Evolutionary conservation across 2,888 invertebrate species (phyloP), one percentile per base, ranked within the genome.

Genomic region (Ormia ochracea): DNA sequence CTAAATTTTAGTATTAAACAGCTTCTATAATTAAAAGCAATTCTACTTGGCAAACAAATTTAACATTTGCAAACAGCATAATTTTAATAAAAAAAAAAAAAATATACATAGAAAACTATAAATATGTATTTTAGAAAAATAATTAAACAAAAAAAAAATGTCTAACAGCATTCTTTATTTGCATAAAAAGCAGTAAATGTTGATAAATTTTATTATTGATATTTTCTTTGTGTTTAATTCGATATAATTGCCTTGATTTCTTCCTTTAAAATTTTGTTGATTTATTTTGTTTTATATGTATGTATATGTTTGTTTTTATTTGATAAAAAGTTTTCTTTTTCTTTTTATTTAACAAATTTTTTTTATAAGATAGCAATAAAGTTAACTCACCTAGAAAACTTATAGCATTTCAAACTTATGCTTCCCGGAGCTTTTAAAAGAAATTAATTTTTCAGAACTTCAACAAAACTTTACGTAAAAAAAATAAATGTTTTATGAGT

Each of bases 161-260:
- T 84, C 85, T 86, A 86, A 86, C 87, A 84, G 86, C 87, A 86
- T 87, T 73, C 21, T 50, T 26, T 52, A 31, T 41, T 52, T 74
- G 54, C 54, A 63, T 63, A 33, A 58, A 72, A 54, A 38, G n/a
- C 10, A 23, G 56, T 74, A 66, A 54, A 56, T 38, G 56, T 80
- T 80, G 68, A 73, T 31, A 31, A 31, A 66, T 19, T 59, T 26
- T 12, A 54, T 65, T 43, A 43, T 69, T 58, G 33, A 23, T 9
- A n/a, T 54, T 68, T 69, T 70, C 56, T 50, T 17, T 76, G 69
- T 79, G 43, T 70, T 74, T 69, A 79, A 69, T 63, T 58, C 17
- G 45, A 48, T 69, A 38, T 50, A 54, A 26, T 28, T 82, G 74
- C 81, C 77, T 81, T 63, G 69, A 77, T 65, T 70, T 76, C 43